Base-by-base conservation (phyloP, 2,113 vertebrate genomes). In the Gobiocypris rarus region DNA sequence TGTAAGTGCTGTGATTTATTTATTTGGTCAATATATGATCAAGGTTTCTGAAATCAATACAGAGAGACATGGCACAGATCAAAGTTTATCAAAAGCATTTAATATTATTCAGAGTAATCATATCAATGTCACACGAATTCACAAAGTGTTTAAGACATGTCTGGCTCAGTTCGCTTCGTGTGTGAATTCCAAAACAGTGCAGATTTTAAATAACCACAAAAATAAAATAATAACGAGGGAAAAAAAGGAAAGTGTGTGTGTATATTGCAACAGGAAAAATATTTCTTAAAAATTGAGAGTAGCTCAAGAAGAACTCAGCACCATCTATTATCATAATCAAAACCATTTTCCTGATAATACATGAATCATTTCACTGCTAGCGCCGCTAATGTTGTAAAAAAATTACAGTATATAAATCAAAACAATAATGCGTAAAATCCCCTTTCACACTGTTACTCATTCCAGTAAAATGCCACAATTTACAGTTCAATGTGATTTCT, bases 141-240 rank as follows among this genome's bases (percentile, higher is more conserved):
- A 95, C 93, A 93, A 90, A 95, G 93, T 94, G 93, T 95, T 95
- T 95, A 95, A 95, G 93, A 94, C 92, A 93, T 91, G 91, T 93
- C 93, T 95, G 94, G 94, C 94, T 95, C 94, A 95, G 94, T 94
- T 95, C 93, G 91, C 92, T 93, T 93, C 91, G 87, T 92, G 89
- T 91, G 91, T 93, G 90, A 92, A 93, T 90, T 92, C 89, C 92
- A 94, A 87, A 94, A 94, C 94, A 95, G 94, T 95, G 94, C 94
- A 95, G 93, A 83, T 93, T 94, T 93, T 93, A 94, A 94, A 94
- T 93, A 92, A 94, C 91, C 92, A 94, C 91, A 93, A 94, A 93
- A 87, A 58, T 89, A 90, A 92, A 88, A 88, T 26, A 11, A 41
- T 26, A 28, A 79, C 4, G 34, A 91, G 87, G 89, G 0, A 5